Conservation (phyloP, 1,140 invertebrate species). For the Whitmania pigra region DNA sequence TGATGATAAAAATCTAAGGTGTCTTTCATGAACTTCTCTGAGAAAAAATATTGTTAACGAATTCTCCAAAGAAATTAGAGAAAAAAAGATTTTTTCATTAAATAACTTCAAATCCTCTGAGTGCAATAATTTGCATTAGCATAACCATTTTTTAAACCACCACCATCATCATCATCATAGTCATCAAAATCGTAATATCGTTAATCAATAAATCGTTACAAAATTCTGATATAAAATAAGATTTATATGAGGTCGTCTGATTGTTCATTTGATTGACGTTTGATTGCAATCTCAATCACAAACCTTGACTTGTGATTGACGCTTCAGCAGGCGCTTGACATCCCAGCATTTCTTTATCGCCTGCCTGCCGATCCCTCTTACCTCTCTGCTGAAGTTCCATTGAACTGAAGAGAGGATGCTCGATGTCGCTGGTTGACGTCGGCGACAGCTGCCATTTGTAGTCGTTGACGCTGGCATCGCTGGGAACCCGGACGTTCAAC, state of each 20-base stretch:
- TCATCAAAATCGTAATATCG: too few species aligned
- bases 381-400: too few species aligned
- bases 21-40: too few species aligned
- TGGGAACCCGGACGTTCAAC: too few species aligned
- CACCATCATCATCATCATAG: background rate
- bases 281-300: background rate
- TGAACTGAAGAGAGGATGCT: too few species aligned
- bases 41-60: background rate
- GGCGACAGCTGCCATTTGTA: too few species aligned
- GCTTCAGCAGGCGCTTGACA: background rate
- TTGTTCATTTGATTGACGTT: background rate
- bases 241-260: background rate
- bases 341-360: background rate
- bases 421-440: too few species aligned
- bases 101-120: background rate
- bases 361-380: background rate
- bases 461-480: too few species aligned
- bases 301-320: background rate
- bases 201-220: too few species aligned
- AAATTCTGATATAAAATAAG: background rate
- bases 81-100: background rate
- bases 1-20: too few species aligned
- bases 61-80: background rate
- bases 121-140: background rate
- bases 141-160: too few species aligned